A percentile compares a stretch with the other conserved stretches of the same genome.
phyloP scores from a whole-genome alignment of 2,888 invertebrate genomes.

The Eristalis pertinax region DNA sequence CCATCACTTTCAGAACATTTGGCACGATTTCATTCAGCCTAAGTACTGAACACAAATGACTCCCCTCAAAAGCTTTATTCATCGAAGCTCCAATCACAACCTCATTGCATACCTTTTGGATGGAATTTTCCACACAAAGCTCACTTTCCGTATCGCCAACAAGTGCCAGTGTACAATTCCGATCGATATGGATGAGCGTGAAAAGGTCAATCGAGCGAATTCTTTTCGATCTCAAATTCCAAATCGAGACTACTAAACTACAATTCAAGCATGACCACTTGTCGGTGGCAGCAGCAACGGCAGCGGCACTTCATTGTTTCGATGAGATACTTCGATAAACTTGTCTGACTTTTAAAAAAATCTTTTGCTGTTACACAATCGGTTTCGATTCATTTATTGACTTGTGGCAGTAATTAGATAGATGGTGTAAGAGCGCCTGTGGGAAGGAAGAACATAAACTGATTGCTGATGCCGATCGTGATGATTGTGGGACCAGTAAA shows the following conservation, averaged over 20 bases:
- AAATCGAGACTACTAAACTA: conserved; percentile 11
- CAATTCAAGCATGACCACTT: conserved; percentile 54
- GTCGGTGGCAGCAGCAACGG: background rate
- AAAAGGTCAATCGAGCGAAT: conserved; percentile 66
- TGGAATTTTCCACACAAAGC: background rate
- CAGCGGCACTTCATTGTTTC: conserved; percentile 15
- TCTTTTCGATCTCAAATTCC: conserved; percentile 33
- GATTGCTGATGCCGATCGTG: background rate
- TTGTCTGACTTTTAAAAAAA: conserved; percentile 20
- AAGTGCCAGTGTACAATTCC: background rate
- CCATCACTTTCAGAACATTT: background rate
- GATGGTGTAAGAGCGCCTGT: background rate
- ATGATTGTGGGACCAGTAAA: background rate
- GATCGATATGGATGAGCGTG: conserved; percentile 1
- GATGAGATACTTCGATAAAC: conserved; percentile 33
- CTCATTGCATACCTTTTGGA: background rate
- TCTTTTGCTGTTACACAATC: conserved; percentile 29
- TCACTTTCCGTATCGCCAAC: background rate
- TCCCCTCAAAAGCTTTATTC: background rate
- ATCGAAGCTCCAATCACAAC: background rate
- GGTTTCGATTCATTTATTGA: conserved; percentile 23
- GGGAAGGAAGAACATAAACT: background rate
- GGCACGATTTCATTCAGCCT: background rate
- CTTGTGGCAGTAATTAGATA: conserved; percentile 3
- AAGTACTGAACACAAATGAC: background rate